Evolutionary conservation across 2,113 vertebrate genomes (phyloP).

Genomic region (Hippopotamus amphibius): DNA sequence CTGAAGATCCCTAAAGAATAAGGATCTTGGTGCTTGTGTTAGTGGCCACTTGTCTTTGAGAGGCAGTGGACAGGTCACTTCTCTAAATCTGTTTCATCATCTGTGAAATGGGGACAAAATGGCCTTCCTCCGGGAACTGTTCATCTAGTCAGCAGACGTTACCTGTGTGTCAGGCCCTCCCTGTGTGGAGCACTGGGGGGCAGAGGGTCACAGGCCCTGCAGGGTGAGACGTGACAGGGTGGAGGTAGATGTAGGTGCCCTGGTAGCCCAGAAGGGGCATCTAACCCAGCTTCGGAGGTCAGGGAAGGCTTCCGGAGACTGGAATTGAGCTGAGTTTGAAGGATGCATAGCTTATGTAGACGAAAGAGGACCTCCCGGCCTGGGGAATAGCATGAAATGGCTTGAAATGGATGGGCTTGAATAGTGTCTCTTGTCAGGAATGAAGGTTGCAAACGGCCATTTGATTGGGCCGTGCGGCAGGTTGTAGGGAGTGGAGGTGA

Average conservation of each 20-base stretch:
- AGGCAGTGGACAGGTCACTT: neutral
- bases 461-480: neutral
- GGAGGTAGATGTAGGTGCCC: neutral
- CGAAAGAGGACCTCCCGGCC: neutral
- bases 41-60: neutral
- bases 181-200: rapidly evolving
- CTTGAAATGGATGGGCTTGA: neutral
- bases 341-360: rapidly evolving
- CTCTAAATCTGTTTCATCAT: neutral
- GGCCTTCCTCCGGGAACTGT: neutral
- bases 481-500: neutral
- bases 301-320: neutral
- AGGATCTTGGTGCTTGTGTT: neutral
- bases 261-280: too few relatives aligned
- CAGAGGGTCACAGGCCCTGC: neutral
- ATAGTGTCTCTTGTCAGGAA: rapidly evolving
- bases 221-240: rapidly evolving
- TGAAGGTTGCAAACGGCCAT: neutral
- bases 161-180: neutral
- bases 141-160: neutral
- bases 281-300: neutral
- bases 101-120: neutral
- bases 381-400: rapidly evolving
- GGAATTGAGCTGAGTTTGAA: neutral
- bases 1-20: neutral